Percentiles rank a stretch among this genome's conserved stretches.
Conservation (phyloP, 23 tunicate genomes). For the Clavelina lepadiformis region DNA sequence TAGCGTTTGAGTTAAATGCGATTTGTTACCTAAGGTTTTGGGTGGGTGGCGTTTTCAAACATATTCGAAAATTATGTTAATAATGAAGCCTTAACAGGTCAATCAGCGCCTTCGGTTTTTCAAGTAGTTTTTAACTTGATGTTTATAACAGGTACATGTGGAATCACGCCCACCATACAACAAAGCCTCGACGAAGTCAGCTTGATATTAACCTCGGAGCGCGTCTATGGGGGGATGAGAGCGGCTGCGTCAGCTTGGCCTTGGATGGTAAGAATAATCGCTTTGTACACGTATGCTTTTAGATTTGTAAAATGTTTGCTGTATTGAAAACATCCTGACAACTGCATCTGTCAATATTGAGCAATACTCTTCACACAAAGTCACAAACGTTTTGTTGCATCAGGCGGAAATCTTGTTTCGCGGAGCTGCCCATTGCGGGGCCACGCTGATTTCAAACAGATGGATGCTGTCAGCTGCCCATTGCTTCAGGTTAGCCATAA, state of each 20-base stretch:
- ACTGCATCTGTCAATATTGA: no score
- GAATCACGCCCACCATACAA: constrained; percentile 9
- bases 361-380: neutral
- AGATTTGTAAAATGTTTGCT: neutral
- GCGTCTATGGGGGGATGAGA: constrained; percentile 7
- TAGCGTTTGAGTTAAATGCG: no score
- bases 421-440: constrained; percentile 12
- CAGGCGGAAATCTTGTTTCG: constrained; percentile 13
- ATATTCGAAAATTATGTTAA: no score
- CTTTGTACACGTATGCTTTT: neutral
- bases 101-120: no score
- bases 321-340: no score
- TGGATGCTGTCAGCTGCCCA: constrained; percentile 37
- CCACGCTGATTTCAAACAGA: constrained; percentile 1
- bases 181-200: neutral
- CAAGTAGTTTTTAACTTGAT: no score
- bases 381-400: neutral
- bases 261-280: no score
- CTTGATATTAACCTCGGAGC: neutral
- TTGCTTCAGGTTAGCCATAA: constrained; percentile 37
- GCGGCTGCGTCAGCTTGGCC: constrained; percentile 30
- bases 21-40: no score
- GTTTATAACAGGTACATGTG: constrained; percentile 11
- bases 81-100: no score
- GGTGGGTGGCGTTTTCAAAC: no score